Percentiles rank a stretch among this genome's conserved stretches.
These are phyloP conservation scores for Lasioglossum marginatum DNA, from an alignment of 2,888 invertebrate species.

Conservation along the genomic window DNA sequence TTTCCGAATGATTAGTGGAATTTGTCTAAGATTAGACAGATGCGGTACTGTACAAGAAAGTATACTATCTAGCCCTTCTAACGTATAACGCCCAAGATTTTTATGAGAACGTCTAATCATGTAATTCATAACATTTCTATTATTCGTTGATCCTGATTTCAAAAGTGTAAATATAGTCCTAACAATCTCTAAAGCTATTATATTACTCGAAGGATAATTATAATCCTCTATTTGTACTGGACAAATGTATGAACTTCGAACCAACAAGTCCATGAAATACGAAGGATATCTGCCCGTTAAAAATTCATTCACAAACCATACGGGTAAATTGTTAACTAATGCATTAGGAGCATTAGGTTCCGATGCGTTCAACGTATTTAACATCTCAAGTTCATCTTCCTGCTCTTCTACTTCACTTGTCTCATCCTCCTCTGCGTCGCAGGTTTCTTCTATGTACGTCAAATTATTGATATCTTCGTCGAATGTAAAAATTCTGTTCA, in stretches of 20 bases:
- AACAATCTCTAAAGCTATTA: slow-evolving; percentile 87
- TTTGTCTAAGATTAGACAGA: slow-evolving; percentile 78
- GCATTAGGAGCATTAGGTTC: slow-evolving; percentile 20
- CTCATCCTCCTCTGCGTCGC: slow-evolving; percentile 48
- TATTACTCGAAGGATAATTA: slow-evolving; percentile 86
- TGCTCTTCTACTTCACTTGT: slow-evolving; percentile 70
- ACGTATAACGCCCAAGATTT: slow-evolving; percentile 65
- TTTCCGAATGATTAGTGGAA: slow-evolving; percentile 73
- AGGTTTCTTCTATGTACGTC: slow-evolving; percentile 50
- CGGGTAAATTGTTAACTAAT: slow-evolving; percentile 66
- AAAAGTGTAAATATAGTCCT: slow-evolving; percentile 86
- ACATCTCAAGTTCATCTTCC: slow-evolving; percentile 66
- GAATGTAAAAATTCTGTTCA: slow-evolving; percentile 70
- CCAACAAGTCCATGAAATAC: slow-evolving; percentile 89
- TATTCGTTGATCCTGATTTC: slow-evolving; percentile 53
- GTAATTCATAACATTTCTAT: slow-evolving; percentile 73
- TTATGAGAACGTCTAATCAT: slow-evolving; percentile 75
- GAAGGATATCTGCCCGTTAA: slow-evolving; percentile 88
- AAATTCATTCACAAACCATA: slow-evolving; percentile 89
- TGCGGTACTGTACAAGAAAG: slow-evolving; percentile 77
- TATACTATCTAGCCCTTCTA: slow-evolving; percentile 56
- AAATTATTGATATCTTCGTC: slow-evolving; percentile 68
- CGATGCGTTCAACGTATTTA: slow-evolving; percentile 2
- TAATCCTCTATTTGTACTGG: slow-evolving; percentile 91
- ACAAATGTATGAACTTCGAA: slow-evolving; percentile 88